These are phyloP conservation scores for Andrena marginata DNA, from an alignment of 2,888 invertebrate species.

Conservation along the genomic window DNA sequence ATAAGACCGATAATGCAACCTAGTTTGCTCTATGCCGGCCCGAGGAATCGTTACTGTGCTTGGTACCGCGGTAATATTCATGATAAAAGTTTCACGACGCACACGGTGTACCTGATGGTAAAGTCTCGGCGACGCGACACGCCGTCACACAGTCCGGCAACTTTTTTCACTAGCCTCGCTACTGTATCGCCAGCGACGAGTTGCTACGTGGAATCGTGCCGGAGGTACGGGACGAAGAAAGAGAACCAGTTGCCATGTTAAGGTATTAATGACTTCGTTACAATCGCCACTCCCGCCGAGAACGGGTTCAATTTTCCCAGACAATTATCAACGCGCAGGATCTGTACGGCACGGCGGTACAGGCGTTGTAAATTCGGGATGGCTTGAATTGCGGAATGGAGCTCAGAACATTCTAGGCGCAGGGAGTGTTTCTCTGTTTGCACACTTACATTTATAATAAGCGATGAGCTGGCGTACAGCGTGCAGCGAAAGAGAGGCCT, in stretches of 20 bases:
- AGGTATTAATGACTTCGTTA: no score
- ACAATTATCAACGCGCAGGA: no score
- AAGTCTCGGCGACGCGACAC: constrained; percentile 11
- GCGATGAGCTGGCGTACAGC: no score
- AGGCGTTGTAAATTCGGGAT: no score
- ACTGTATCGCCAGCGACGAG: neutral
- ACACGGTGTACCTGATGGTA: constrained; percentile 9
- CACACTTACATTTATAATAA: no score
- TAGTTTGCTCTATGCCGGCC: constrained; percentile 53
- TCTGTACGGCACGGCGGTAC: no score
- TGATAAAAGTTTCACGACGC: constrained; percentile 53
- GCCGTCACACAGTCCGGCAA: neutral
- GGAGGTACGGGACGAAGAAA: neutral
- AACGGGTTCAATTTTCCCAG: no score
- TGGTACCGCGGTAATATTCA: constrained; percentile 58
- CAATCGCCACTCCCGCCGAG: neutral
- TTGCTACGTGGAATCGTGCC: neutral
- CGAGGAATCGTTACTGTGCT: constrained; percentile 59
- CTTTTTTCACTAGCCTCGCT: constrained; percentile 39
- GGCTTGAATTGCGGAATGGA: neutral
- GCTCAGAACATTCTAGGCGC: neutral
- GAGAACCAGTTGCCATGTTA: neutral
- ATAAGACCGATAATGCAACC: constrained; percentile 66
- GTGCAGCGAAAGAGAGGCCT: no score
- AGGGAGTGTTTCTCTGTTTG: neutral